Evolutionary conservation across 2,113 vertebrate species (phyloP), one percentile per base, ranked within the genome.

Genomic region (Sander vitreus): DNA sequence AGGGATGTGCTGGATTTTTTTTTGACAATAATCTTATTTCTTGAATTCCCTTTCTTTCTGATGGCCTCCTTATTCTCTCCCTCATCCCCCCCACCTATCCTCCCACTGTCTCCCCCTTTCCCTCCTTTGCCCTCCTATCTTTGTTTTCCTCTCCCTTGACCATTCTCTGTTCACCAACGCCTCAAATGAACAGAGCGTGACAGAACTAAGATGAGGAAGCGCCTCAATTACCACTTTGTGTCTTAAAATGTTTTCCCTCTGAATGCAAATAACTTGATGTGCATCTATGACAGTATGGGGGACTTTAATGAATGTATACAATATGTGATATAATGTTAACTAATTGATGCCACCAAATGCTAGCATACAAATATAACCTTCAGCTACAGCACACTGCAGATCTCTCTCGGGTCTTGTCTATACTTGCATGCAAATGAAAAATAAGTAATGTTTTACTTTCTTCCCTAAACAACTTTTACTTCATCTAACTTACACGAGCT

Each of bases 311-410:
- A 58, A 73, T 50, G 25, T 63, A 30, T 80, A n/a, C n/a, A 23
- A 4, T 21, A 12, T 33, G 36, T 45, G 51, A 83, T 47, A 45
- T 55, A 76, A 76, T 39, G 53, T 62, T 73, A 21, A 79, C 65
- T 83, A 87, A 80, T 85, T 78, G 81, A 85, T 65, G 50, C 53
- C 70, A 68, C 21, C 18, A 27, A 39, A 73, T 58, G 48, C 63
- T 33, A 3, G 27, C 55, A 67, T 86, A 51, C 58, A 9, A 30
- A 53, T 43, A 45, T 51, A 54, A 64, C 67, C 81, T 77, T 60
- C 19, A 83, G 81, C 84, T 73, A 45, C 33, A 43, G 65, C 45
- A 19, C 36, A 54, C 0, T 27, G 71, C 75, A 14, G 1, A 15
- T n/a, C 36, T 18, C 25, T 48, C 62, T 57, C 6, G 57, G 48